Evolutionary conservation across 2,888 invertebrate species (phyloP), one percentile per base, ranked within the genome.

Genomic region (Nemotelus nigrinus): DNA sequence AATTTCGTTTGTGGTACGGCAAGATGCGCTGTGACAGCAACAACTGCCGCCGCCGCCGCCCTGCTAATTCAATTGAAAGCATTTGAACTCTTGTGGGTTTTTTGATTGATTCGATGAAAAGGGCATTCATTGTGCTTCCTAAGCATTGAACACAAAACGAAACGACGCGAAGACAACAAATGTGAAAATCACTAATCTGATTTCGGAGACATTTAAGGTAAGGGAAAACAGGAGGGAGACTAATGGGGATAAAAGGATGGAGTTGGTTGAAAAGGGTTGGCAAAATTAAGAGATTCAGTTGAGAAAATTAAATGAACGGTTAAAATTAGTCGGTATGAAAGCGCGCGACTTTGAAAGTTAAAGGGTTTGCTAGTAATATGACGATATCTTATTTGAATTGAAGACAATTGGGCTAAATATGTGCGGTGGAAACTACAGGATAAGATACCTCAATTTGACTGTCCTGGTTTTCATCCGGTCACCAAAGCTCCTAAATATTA

Each of bases 41-140:
- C 41, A 4, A 39, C 41, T 5, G 43, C 41, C 58, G 1, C 1
- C 58, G 10, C 50, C 53, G n/a, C 44, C 71, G 41, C 47, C 57
- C 72, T 58, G 57, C 58, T 65, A 57, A 78, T 67, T 67, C 74
- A 45, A 48, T 64, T 63, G 63, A 57, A 77, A n/a, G 45, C 70
- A 60, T 41, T 58, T 68, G n/a, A 25, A 50, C 68, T 68, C 53
- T 68, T 68, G 68, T 68, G 68, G 68, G 48, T 68, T 65, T 65
- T 44, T 25, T 65, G 65, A 65, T 68, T n/a, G 41, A 3, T 43
- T 68, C 68, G 25, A 47, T n/a, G 39, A 68, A 68, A 65, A 53
- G 39, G 68, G 68, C 57, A 57, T 57, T 57, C 57, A 63, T 68
- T 68, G 6, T 68, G 68, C 47, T 8, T 41, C 43, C 43, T 39